Base-by-base conservation (phyloP, 1,140 invertebrate genomes). In the Polyergus mexicanus region DNA sequence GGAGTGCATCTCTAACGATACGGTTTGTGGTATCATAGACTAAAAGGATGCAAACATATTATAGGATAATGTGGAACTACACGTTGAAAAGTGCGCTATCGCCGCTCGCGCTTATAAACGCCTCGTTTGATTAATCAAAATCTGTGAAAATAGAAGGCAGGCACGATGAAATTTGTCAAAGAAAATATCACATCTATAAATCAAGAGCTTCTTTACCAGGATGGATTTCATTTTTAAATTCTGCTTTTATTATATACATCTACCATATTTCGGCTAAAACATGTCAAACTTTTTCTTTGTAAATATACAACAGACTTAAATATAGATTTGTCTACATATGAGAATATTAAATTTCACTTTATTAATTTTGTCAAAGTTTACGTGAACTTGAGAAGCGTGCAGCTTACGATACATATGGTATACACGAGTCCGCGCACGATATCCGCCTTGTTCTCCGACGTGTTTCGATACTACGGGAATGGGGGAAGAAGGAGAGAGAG, bases 21-120 rank as follows among this genome's bases (percentile, higher is more conserved):
- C 47, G 63, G 85, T 56, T 85, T 58, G 68, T 76, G 76, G 65
- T 51, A 58, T 74, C 41, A 75, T 22, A 58, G 68, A 51, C 54
- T 77, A 71, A 86, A 78, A 85, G 86, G 86, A 84, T 88, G 86
- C 88, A 88, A 90, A 90, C 62, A 84, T 63, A 80, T 90, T 89
- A 90, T 41, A 10, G 25, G 71, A 90, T 90, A 90, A 90, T 80
- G 75, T 88, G 89, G 25, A n/a, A 35, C 77, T 68, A 54, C 10
- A 68, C 58, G n/a, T 56, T 19, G 58, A 44, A 81, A 89, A 66
- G 62, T 76, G 72, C 41, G n/a, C 38, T 69, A 62, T 22, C 25
- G 25, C 7, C 5, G 28, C 22, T 22, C 58, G 35, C 22, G 25
- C 32, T 76, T 38, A 16, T 47, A 44, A 22, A 19, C 25, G n/a